phyloP scores from a whole-genome alignment of 2,113 vertebrate species.

The Tragelaphus imberbis region DNA sequence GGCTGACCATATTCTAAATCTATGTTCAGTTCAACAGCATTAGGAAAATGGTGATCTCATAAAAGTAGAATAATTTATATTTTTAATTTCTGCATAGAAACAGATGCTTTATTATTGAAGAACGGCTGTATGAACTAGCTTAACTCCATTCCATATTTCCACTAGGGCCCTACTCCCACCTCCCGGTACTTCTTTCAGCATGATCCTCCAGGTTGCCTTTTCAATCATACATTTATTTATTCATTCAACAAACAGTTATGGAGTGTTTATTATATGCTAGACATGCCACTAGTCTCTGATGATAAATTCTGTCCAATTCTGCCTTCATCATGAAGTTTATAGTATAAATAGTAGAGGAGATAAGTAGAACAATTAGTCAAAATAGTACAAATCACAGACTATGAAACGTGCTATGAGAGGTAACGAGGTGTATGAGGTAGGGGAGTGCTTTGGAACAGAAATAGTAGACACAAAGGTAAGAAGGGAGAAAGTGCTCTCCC shows the following conservation, averaged over 20 bases:
- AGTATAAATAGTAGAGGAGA: background rate
- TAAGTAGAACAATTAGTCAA: constrained; percentile 30
- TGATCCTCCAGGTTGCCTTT: background rate
- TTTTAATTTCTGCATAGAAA: constrained; percentile 21
- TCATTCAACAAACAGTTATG: constrained; percentile 2
- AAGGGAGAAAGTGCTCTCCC: background rate
- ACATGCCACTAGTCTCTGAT: background rate
- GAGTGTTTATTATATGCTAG: background rate
- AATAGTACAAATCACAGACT: constrained; percentile 2
- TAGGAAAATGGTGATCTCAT: background rate
- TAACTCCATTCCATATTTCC: background rate
- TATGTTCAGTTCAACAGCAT: background rate
- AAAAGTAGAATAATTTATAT: background rate
- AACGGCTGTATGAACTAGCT: background rate
- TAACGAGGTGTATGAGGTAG: background rate
- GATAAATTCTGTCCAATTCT: background rate
- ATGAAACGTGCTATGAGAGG: background rate
- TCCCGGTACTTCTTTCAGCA: background rate
- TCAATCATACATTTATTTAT: background rate
- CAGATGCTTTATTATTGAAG: background rate
- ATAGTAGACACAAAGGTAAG: background rate
- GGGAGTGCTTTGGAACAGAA: background rate
- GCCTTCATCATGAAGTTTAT: background rate
- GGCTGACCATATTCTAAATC: background rate
- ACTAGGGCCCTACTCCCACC: background rate